phyloP scores from a whole-genome alignment of 2,888 invertebrate species.

The Phragmatobia fuliginosa region DNA sequence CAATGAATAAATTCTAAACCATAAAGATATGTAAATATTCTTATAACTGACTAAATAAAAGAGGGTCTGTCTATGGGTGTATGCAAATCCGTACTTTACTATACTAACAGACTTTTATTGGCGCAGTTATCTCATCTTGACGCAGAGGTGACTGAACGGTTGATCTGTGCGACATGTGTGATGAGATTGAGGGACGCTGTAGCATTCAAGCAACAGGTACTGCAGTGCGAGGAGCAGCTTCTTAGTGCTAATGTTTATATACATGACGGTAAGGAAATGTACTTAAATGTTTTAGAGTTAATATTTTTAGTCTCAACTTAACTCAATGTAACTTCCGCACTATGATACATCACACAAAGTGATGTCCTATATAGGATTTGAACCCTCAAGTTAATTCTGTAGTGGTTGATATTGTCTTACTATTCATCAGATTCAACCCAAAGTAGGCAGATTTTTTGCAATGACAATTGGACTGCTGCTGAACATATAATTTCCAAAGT shows the following conservation, averaged over 20 bases:
- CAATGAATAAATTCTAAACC: neutral
- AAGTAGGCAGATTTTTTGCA: too few species aligned
- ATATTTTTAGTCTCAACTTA: too few species aligned
- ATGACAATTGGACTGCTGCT: too few species aligned
- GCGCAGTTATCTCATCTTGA: constrained; percentile 70
- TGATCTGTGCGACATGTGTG: constrained; percentile 78
- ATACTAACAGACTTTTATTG: neutral
- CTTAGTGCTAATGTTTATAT: constrained; percentile 59
- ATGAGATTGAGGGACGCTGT: constrained; percentile 66
- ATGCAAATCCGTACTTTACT: neutral
- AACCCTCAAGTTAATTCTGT: too few species aligned
- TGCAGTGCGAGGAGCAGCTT: constrained; percentile 72
- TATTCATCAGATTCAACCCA: too few species aligned
- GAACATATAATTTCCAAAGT: too few species aligned
- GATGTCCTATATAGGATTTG: too few species aligned
- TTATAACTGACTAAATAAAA: neutral
- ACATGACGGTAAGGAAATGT: constrained; percentile 57
- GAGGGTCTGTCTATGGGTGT: neutral
- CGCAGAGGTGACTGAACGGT: constrained; percentile 61
- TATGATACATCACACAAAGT: too few species aligned
- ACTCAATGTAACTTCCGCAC: too few species aligned
- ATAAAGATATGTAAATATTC: neutral
- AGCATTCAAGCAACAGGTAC: constrained; percentile 70
- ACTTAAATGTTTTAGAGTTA: neutral
- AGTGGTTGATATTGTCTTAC: too few species aligned